These are phyloP conservation scores for Myiozetetes cayanensis DNA, from an alignment of 2,113 vertebrate genomes.

Conservation along the genomic window DNA sequence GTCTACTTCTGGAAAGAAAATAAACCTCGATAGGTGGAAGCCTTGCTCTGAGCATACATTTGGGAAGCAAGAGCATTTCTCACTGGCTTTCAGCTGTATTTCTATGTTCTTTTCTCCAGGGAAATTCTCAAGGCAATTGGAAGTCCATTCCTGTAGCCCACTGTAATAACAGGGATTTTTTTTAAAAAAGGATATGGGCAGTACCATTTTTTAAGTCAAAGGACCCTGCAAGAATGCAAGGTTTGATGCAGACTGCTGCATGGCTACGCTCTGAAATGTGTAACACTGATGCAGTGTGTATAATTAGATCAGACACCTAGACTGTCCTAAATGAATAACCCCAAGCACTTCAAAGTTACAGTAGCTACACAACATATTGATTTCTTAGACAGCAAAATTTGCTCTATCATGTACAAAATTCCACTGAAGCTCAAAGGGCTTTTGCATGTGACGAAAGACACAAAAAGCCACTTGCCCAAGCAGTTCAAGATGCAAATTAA, in stretches of 20 bases:
- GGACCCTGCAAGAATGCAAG: not conserved
- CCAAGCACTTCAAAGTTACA: not conserved
- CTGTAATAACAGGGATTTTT: not conserved
- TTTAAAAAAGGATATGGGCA: not conserved
- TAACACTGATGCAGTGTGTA: not conserved
- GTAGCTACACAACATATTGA: not conserved
- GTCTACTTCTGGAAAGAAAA: not conserved
- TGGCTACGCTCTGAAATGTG: not conserved
- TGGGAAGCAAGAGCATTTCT: not conserved
- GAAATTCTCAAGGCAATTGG: not conserved
- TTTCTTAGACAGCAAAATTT: slow-evolving; percentile 17
- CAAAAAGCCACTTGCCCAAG: not conserved
- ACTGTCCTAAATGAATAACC: not conserved
- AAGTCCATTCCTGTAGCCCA: not conserved
- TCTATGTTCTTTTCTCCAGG: not conserved
- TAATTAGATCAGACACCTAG: not conserved
- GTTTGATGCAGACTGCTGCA: not conserved
- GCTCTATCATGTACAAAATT: not conserved
- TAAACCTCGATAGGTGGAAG: not conserved
- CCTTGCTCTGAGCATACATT: not conserved
- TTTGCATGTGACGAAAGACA: not conserved
- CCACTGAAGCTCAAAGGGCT: not conserved
- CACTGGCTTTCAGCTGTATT: not conserved
- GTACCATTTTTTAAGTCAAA: not conserved
- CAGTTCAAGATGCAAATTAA: not conserved